Percentiles rank a stretch among this genome's conserved stretches.
These are phyloP conservation scores for Augochlorella aurata DNA, from an alignment of 2,888 invertebrate species.

Conservation along the genomic window DNA sequence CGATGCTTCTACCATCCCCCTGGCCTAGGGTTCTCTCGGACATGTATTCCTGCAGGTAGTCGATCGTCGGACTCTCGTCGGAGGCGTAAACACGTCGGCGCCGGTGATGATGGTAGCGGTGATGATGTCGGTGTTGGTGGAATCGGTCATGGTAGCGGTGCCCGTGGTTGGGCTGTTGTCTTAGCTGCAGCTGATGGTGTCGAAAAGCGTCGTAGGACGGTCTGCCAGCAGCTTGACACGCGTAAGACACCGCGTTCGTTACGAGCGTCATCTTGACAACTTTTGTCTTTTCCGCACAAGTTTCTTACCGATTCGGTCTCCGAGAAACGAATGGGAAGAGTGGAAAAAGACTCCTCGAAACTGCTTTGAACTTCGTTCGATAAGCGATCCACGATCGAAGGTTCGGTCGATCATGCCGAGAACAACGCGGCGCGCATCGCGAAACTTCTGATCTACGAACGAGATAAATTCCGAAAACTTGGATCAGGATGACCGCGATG, in stretches of 20 bases:
- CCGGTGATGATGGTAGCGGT: slow-evolving; percentile 47
- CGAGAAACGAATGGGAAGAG: background rate
- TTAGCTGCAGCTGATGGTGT: slow-evolving; percentile 60
- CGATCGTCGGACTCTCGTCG: slow-evolving; percentile 64
- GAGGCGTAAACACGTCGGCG: slow-evolving; percentile 65
- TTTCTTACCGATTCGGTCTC: background rate
- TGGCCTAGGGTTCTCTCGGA: slow-evolving; percentile 66
- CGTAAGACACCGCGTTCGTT: slow-evolving; percentile 78
- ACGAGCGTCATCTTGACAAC: slow-evolving; percentile 77
- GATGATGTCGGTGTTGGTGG: slow-evolving; percentile 57
- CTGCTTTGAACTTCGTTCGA: background rate
- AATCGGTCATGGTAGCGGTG: slow-evolving; percentile 62
- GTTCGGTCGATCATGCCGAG: slow-evolving; percentile 17
- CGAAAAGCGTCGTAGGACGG: slow-evolving; percentile 74
- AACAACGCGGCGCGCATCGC: background rate
- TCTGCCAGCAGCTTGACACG: slow-evolving; percentile 76
- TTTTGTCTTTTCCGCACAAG: background rate
- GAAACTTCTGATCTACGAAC: background rate
- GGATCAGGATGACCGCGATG: background rate
- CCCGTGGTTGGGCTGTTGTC: slow-evolving; percentile 62
- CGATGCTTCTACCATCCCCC: slow-evolving; percentile 8
- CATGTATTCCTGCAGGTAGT: slow-evolving; percentile 34
- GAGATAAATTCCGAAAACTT: background rate
- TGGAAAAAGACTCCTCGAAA: background rate
- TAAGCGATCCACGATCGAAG: background rate